phyloP scores from a whole-genome alignment of 2,113 vertebrate species.

The Pithys albifrons region DNA sequence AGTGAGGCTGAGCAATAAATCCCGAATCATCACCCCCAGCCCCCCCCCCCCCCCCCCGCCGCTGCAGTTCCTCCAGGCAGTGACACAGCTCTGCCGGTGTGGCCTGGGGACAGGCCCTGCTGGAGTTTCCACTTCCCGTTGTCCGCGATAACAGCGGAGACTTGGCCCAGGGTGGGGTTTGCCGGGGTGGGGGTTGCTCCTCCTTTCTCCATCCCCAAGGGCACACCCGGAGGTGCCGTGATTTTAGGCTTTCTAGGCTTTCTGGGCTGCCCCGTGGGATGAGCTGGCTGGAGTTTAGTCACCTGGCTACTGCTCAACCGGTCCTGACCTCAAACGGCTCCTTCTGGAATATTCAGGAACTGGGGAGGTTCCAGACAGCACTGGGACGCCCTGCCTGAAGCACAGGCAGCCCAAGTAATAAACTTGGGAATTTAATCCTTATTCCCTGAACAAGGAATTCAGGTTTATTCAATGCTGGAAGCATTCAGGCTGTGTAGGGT shows the following conservation, averaged over 20 bases:
- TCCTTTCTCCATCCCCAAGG: neutral
- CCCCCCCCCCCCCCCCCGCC: neutral
- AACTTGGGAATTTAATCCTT: rapidly evolving
- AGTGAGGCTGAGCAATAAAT: neutral
- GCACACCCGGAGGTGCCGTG: rapidly evolving
- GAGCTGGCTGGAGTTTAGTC: constrained; percentile 17
- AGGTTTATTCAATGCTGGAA: neutral
- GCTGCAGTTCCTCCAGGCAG: neutral
- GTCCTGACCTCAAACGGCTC: neutral
- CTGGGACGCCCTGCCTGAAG: neutral
- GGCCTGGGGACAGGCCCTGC: neutral
- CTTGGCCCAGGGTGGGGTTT: neutral
- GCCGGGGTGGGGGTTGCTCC: neutral
- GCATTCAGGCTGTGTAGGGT: neutral
- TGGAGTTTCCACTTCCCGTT: neutral
- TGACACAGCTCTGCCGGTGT: rapidly evolving
- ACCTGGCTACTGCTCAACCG: neutral
- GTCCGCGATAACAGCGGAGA: neutral
- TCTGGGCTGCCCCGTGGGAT: neutral
- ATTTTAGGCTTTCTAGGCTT: neutral
- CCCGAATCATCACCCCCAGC: rapidly evolving
- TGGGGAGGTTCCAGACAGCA: neutral
- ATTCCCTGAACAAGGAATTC: neutral
- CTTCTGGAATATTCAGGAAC: constrained; percentile 21
- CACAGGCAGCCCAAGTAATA: neutral